Evolutionary conservation across 2,113 vertebrate species (phyloP).

Genomic region (Tragulus kanchil): DNA sequence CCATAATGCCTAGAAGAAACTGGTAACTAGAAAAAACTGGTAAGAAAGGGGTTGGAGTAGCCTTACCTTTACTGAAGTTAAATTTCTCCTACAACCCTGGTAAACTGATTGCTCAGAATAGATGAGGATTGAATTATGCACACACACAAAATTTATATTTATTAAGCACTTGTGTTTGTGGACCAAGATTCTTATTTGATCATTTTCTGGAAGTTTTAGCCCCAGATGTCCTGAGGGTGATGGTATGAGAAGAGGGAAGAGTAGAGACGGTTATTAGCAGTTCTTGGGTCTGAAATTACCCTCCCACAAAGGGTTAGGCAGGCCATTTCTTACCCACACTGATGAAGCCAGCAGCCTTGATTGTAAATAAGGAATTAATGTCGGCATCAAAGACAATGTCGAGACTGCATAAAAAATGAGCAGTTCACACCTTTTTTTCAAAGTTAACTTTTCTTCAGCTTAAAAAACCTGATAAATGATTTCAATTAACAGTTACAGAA

Average conservation of each 20-base stretch:
- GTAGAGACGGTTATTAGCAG: background rate
- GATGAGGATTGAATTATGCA: background rate
- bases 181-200: background rate
- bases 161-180: background rate
- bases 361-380: constrained; percentile 74
- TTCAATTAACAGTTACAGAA: constrained; percentile 85
- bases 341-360: constrained; percentile 45
- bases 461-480: constrained; percentile 84
- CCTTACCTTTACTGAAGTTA: background rate
- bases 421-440: constrained; percentile 80
- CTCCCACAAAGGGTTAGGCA: background rate
- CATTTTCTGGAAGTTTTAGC: background rate
- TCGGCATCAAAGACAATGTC: constrained; percentile 63
- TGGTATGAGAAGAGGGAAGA: background rate
- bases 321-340: background rate
- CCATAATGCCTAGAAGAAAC: background rate
- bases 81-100: background rate
- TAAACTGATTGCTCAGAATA: background rate
- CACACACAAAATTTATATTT: background rate
- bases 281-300: background rate
- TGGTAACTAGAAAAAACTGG: background rate
- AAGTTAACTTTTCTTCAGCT: constrained; percentile 82
- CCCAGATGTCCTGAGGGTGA: background rate
- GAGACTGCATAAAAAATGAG: constrained; percentile 74
- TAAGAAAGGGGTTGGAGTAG: background rate